Conservation (phyloP, 2,113 vertebrate species). For the Echinops telfairi region DNA sequence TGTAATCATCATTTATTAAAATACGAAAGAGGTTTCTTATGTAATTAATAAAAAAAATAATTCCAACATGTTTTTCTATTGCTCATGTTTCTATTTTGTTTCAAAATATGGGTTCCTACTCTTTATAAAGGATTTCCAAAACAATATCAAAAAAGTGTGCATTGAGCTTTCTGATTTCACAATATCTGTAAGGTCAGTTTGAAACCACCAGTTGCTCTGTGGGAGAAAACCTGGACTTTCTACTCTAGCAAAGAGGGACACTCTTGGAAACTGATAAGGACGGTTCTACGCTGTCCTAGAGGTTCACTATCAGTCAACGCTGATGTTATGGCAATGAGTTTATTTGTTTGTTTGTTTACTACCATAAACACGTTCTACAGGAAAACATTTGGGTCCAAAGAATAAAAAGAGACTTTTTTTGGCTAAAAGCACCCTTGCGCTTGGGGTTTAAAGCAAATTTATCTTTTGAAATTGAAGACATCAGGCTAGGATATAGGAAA, state of each 20-base stretch:
- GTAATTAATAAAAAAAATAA: background rate
- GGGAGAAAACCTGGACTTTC: no score
- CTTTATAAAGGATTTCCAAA: background rate
- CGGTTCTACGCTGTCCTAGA: no score
- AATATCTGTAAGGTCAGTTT: background rate
- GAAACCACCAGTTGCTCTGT: no score
- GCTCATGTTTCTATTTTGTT: conserved; percentile 43
- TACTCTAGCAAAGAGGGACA: no score
- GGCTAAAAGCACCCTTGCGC: background rate
- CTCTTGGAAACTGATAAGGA: no score
- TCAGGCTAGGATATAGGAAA: background rate
- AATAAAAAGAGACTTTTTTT: background rate
- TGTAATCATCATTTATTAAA: conserved; percentile 26
- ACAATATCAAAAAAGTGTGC: background rate
- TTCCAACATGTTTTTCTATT: background rate
- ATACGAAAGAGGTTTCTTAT: background rate
- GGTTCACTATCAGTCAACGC: no score
- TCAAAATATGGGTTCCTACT: conserved; percentile 17
- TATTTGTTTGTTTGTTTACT: no score
- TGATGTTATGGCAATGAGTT: no score
- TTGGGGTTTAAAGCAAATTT: background rate
- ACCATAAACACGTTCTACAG: background rate
- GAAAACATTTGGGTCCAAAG: background rate
- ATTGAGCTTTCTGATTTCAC: background rate
- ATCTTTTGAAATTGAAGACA: background rate